phyloP scores from a whole-genome alignment of 2,888 invertebrate genomes.

The Graphium colonna region DNA sequence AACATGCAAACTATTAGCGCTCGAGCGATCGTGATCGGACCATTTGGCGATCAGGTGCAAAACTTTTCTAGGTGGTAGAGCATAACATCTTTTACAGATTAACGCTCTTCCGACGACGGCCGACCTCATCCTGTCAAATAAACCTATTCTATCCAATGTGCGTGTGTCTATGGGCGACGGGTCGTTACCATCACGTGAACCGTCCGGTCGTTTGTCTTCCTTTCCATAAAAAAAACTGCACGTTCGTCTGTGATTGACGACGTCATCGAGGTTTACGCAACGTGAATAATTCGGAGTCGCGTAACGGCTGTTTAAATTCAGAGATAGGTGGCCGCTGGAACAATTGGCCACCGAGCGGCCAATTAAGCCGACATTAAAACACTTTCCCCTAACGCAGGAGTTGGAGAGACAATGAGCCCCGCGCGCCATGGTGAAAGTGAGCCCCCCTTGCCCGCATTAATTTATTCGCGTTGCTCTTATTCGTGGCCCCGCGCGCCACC shows the following conservation, averaged over 20 bases:
- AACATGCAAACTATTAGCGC: constrained; percentile 39
- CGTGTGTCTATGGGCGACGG: too few relatives aligned
- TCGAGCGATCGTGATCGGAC: constrained; percentile 35
- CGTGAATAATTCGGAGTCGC: constrained; percentile 38
- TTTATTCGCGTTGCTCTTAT: constrained; percentile 27
- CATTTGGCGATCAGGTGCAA: too few relatives aligned
- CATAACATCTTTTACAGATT: too few relatives aligned
- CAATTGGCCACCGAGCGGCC: constrained; percentile 40
- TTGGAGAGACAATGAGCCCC: constrained; percentile 45
- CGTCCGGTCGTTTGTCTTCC: too few relatives aligned
- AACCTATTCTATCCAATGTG: constrained; percentile 50
- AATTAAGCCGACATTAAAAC: constrained; percentile 51
- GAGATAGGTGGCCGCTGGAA: constrained; percentile 37
- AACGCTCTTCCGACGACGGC: too few relatives aligned
- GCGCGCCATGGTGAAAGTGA: constrained; percentile 34
- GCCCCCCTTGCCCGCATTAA: constrained; percentile 21
- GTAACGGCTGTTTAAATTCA: constrained; percentile 28
- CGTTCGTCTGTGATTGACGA: constrained; percentile 31
- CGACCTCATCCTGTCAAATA: too few relatives aligned
- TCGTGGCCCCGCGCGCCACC: too few relatives aligned
- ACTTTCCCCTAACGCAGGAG: constrained; percentile 53
- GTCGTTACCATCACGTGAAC: constrained; percentile 46
- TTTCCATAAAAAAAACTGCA: constrained; percentile 41
- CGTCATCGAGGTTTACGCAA: constrained; percentile 24
- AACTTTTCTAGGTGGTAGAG: too few relatives aligned